Base-by-base conservation (phyloP, 2,888 invertebrate species). In the Thecophora atra region DNA sequence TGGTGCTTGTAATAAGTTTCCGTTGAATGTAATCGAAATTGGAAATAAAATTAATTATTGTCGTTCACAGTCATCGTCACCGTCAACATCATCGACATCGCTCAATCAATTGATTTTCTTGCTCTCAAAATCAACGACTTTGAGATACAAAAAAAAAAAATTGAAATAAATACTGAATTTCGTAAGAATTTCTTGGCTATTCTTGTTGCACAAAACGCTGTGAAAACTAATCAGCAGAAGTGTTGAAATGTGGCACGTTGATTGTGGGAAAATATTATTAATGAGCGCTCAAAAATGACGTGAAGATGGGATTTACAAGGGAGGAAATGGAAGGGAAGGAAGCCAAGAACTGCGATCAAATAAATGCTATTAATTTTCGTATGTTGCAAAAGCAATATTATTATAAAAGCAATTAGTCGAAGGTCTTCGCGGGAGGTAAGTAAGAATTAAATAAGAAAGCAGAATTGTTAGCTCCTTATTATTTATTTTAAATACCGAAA, bases 11-110 rank as follows among this genome's bases (percentile, higher is more conserved):
- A 28, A 28, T 51, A 66, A 52, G 28, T 68, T 58, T 15, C 24
- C 37, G 13, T 47, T 47, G 47, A 47, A 47, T 47, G 47, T 15
- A 62, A 52, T 70, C 62, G 21, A 70, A 70, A 70, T 70, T 30
- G 71, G 65, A 71, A 71, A 71, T 71, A 51, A 71, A 71, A 71
- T 71, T 71, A 71, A 71, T 71, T 70, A 64, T 70, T 56, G 70
- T 70, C 64, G 51, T 63, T 44, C 44, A n/a, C n/a, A n/a, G n/a
- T n/a, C n/a, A n/a, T n/a, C n/a, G n/a, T n/a, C n/a, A n/a, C n/a
- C n/a, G n/a, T n/a, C n/a, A n/a, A n/a, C 68, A 7, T 67, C 56
- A 26, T 56, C 37, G 19, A 24, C 19, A 7, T 68, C 68, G 21
- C 42, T 30, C 42, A 8, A 19, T 37, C 42, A 19, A 17, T 47